These are phyloP conservation scores for Notarius lentiginosus DNA, from an alignment of 2,113 vertebrate species.

Conservation along the genomic window DNA sequence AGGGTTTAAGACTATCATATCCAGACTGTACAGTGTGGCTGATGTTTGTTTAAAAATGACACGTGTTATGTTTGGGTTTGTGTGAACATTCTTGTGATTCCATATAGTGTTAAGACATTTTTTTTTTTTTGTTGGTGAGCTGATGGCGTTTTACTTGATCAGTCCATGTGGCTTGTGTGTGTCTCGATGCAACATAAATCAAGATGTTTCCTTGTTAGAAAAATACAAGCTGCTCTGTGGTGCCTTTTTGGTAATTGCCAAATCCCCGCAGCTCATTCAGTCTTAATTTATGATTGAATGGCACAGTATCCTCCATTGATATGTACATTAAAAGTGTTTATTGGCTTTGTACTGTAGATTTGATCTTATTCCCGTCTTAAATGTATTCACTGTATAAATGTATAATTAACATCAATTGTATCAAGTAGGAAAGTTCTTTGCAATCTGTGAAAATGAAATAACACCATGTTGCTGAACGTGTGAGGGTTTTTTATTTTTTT, in stretches of 20 bases:
- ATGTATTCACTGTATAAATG: conserved; percentile 23
- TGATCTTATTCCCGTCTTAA: background rate
- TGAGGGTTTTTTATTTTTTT: background rate
- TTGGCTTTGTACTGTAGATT: conserved; percentile 27
- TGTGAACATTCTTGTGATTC: conserved; percentile 19
- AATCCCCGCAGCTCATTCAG: conserved; percentile 32
- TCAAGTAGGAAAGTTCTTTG: background rate
- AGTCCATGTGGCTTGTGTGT: conserved; percentile 15
- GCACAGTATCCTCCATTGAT: conserved; percentile 18
- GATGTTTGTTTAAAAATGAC: background rate
- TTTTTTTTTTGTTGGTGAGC: background rate
- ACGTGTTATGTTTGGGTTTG: conserved; percentile 9
- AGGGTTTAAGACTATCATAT: background rate
- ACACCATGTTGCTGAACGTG: conserved; percentile 6
- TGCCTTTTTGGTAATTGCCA: conserved; percentile 47
- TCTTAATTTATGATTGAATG: background rate
- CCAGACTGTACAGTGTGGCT: background rate
- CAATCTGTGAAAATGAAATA: conserved; percentile 4
- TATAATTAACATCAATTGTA: conserved; percentile 29
- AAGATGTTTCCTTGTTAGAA: conserved; percentile 14
- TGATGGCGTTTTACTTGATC: conserved; percentile 37
- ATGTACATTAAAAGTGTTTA: conserved; percentile 13
- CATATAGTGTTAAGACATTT: background rate
- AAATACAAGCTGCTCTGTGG: conserved; percentile 5
- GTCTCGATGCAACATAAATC: background rate